Base-by-base conservation (phyloP, 2,888 invertebrate genomes). In the Ligdia adustata region DNA sequence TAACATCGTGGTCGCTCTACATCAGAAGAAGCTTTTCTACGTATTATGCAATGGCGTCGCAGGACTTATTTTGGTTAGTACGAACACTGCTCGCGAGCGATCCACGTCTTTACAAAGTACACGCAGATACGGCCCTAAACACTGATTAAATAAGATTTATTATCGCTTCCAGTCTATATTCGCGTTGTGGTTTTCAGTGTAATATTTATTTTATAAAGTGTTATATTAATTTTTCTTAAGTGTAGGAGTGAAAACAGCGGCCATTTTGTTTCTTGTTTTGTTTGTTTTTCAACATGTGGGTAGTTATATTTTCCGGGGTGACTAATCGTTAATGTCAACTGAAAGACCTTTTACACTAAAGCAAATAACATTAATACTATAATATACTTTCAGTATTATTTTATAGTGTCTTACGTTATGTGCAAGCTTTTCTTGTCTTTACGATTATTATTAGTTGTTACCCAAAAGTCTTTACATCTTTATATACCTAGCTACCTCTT, bases 31-130 rank as follows among this genome's bases (percentile, higher is more conserved):
- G 89, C 89, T 88, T 87, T 85, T 82, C 83, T 78, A 65, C 79
- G 80, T 75, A 79, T 90, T 90, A 87, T 82, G 88, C 86, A 90
- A 90, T 73, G 72, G 63, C 69, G 75, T 79, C 79, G 79, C 76
- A 75, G 75, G 75, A 77, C 79, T 82, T 82, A 87, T 86, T 86
- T 87, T 80, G 79, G 88, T 87, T 81, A 78, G 85, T 82, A 67
- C 75, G 79, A 80, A 79, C 72, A 66, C 69, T 66, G 64, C 61
- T 56, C 71, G 74, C 75, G 75, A 34, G 48, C 67, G 57, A 61
- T 61, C 64, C 79, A 73, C 79, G 69, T 63, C 69, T 62, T 54
- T 50, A 52, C 44, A 50, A 40, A 60, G 57, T 50, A 59, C 45
- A 55, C 48, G 45, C 49, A 45, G 53, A 56, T 48, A 51, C 50